Percentiles rank a stretch among this genome's conserved stretches.
phyloP scores from a whole-genome alignment of 2,113 vertebrate genomes.

The Malurus alboscapulatus region DNA sequence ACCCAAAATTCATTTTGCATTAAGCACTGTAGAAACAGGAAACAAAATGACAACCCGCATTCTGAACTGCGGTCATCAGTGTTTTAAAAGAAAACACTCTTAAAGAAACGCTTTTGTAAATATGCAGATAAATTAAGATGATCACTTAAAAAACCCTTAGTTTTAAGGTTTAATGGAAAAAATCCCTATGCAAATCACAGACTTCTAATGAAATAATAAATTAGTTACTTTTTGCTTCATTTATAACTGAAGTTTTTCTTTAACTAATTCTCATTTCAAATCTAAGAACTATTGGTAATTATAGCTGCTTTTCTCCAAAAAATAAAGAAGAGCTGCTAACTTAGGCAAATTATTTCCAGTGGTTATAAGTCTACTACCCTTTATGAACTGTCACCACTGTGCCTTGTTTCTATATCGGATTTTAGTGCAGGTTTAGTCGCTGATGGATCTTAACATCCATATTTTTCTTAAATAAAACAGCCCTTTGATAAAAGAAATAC shows the following conservation, averaged over 20 bases:
- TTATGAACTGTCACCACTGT: background rate
- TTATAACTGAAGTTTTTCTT: background rate
- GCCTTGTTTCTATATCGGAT: background rate
- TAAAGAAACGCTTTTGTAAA: background rate
- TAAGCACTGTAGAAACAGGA: background rate
- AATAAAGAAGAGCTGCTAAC: background rate
- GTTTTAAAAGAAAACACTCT: background rate
- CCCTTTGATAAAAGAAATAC: background rate
- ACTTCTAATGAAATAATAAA: background rate
- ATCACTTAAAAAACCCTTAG: rapidly evolving
- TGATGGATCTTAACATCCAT: background rate
- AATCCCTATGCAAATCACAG: background rate
- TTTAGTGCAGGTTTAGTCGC: background rate
- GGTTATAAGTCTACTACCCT: background rate
- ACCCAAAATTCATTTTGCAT: background rate
- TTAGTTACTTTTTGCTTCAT: background rate
- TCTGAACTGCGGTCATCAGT: background rate
- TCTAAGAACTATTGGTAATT: background rate
- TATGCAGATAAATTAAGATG: background rate
- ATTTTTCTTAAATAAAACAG: background rate
- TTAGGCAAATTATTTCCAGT: background rate
- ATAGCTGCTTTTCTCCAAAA: background rate
- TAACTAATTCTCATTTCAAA: background rate
- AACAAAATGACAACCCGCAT: background rate
- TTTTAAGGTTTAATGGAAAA: background rate